These are phyloP conservation scores for Parapristionchus giblindavisi DNA, from an alignment of 2,888 invertebrate species.

Conservation along the genomic window DNA sequence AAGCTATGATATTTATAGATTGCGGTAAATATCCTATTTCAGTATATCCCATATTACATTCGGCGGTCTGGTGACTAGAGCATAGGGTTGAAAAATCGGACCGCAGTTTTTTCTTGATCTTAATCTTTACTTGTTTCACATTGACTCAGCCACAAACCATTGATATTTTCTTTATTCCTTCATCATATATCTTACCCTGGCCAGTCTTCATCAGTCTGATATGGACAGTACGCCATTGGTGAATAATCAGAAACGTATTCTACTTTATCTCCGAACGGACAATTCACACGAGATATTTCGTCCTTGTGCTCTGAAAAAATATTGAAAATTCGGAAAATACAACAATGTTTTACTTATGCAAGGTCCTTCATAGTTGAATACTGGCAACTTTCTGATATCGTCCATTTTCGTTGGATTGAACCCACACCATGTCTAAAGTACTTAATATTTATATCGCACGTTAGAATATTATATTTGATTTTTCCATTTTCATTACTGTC, in stretches of 20 bases:
- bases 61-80: too few species aligned
- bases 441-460: neutral
- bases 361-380: constrained; percentile 39
- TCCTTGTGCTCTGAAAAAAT: constrained; percentile 8
- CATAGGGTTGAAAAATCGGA: too few species aligned
- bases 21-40: neutral
- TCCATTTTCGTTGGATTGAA: constrained; percentile 8
- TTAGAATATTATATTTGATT: neutral
- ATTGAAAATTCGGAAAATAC: neutral
- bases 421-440: constrained; percentile 36
- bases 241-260: constrained; percentile 23
- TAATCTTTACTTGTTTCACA: too few species aligned
- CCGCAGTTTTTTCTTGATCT: too few species aligned
- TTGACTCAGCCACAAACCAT: neutral
- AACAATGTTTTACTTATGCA: constrained; percentile 36
- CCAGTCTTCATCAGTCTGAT: constrained; percentile 7
- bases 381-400: constrained; percentile 36
- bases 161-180: neutral
- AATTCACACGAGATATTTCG: constrained; percentile 30
- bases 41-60: too few species aligned
- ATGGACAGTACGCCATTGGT: constrained; percentile 37
- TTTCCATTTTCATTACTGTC: neutral
- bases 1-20: too few species aligned
- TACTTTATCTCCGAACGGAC: constrained; percentile 36
- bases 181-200: neutral